These are phyloP conservation scores for Phyllostomus hastatus DNA, from an alignment of 2,113 vertebrate genomes.

Conservation along the genomic window DNA sequence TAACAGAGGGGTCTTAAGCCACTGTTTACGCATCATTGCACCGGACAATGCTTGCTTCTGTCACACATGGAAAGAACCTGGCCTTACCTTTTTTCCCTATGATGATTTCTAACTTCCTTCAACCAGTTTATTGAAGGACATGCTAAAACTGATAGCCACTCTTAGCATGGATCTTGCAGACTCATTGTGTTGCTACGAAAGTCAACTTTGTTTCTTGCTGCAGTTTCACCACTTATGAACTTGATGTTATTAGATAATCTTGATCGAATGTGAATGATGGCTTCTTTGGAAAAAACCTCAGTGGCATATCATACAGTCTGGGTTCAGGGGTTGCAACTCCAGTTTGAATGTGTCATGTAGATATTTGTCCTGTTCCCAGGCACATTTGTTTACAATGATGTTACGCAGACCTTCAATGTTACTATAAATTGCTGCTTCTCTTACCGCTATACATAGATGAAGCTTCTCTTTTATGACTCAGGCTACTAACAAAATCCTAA, in stretches of 20 bases:
- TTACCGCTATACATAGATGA: neutral
- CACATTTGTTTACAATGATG: neutral
- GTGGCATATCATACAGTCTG: neutral
- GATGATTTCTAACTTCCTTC: neutral
- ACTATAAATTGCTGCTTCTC: neutral
- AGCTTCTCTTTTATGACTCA: neutral
- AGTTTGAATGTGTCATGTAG: neutral
- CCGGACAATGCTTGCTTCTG: neutral
- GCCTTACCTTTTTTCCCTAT: neutral
- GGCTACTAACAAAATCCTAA: neutral
- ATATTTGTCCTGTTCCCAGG: neutral
- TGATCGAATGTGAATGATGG: neutral
- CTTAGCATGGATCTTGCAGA: neutral
- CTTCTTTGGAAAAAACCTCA: neutral
- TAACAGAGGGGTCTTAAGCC: neutral
- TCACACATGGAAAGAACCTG: neutral
- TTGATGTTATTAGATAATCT: neutral
- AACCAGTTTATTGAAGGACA: neutral
- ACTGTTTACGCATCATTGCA: neutral
- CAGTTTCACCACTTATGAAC: neutral
- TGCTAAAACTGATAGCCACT: neutral
- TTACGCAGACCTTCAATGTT: neutral
- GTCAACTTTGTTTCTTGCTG: neutral
- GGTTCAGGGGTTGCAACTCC: neutral
- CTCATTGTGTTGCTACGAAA: neutral